Base-by-base conservation (phyloP, 2,888 invertebrate genomes). In the Nipponacmea schrenckii region DNA sequence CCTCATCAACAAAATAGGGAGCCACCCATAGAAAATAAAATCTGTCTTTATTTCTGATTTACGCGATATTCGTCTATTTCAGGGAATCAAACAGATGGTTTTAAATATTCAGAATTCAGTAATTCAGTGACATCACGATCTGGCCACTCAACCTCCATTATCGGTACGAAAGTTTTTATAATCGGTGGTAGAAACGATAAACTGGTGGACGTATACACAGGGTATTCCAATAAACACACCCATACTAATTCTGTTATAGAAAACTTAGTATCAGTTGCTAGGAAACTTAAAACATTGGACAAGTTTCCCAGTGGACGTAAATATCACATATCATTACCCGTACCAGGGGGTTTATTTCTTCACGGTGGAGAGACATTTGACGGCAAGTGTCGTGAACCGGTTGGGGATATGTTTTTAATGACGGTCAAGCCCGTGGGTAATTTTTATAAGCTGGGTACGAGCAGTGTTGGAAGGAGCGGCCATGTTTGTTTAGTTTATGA, bases 311-410 rank as follows among this genome's bases (percentile, higher is more conserved):
- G 81, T 66, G 86, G 87, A n/a, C 76, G 88, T 17, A 87, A 84
- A 77, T 81, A 85, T 74, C 88, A 89, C 72, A 79, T 83, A 0
- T 76, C 84, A 0, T 69, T 85, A n/a, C 70, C 72, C 1, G 85
- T 84, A 7, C 66, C 78, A 5, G 78, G 79, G 0, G 74, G 77
- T 31, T 71, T 87, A 5, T 73, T 89, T 1, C 72, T 89, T 56
- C 86, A 87, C 70, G 89, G 89, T 1, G 89, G 89, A 0, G 88
- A 88, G 75, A 87, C 88, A 0, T 89, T 89, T 80, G 88, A 88
- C 73, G 88, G 88, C 1, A 71, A 80, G 65, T 80, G 74, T 45
- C 74, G 84, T 31, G 85, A 85, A 67, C 88, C 89, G 20, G 86
- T 86, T 0, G 85, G 85, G 8, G 88, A 88, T 64, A 83, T 87